phyloP scores from a whole-genome alignment of 2,113 vertebrate species.

The Pterocles burchelli region DNA sequence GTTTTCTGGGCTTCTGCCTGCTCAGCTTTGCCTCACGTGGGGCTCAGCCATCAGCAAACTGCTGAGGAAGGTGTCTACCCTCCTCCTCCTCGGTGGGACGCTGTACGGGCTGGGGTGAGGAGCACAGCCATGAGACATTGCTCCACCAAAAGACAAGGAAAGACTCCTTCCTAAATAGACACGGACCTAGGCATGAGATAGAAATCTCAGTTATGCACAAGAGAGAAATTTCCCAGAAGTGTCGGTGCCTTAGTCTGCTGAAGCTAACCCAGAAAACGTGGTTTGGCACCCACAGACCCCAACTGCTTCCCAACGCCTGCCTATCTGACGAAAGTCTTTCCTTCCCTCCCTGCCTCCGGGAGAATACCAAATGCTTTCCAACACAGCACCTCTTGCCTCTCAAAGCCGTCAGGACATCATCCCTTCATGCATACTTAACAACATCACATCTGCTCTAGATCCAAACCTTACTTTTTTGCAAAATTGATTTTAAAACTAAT shows the following conservation, averaged over 20 bases:
- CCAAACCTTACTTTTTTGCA: background rate
- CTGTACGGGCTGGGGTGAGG: background rate
- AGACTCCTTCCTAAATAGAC: background rate
- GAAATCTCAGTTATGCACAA: background rate
- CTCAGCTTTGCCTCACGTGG: background rate
- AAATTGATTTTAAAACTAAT: background rate
- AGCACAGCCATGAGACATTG: rapidly evolving
- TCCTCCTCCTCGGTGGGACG: rapidly evolving
- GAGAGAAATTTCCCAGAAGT: background rate
- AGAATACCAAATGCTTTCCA: background rate
- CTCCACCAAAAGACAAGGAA: background rate
- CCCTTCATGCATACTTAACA: background rate
- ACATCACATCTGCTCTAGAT: background rate
- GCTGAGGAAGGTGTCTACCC: background rate
- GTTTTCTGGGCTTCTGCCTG: slow-evolving; percentile 42
- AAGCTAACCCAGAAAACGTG: background rate
- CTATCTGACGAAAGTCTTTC: background rate
- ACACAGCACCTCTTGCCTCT: background rate
- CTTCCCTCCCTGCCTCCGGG: background rate
- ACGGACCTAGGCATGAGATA: rapidly evolving
- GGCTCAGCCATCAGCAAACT: slow-evolving; percentile 6
- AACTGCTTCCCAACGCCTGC: background rate
- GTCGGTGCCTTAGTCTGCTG: background rate
- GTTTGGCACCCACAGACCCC: background rate
- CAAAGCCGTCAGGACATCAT: background rate